These are phyloP conservation scores for Drosophila anomelani DNA, from an alignment of 2,888 invertebrate genomes.

Conservation along the genomic window DNA sequence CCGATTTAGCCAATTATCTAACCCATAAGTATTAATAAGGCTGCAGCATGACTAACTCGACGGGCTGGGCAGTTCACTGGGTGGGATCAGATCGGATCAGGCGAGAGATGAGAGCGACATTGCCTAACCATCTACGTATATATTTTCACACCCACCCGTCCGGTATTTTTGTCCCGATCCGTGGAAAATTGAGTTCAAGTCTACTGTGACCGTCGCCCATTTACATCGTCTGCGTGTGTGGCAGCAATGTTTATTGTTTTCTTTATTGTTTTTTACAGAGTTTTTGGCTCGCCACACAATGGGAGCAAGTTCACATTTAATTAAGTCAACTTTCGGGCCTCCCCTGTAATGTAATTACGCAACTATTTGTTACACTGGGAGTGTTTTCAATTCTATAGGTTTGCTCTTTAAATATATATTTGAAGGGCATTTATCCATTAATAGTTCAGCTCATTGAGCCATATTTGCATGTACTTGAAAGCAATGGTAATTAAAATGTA, in stretches of 20 bases:
- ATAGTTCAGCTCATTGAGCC: background rate
- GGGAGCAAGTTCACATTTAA: conserved; percentile 70
- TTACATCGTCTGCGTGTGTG: conserved; percentile 46
- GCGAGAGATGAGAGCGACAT: conserved; percentile 5
- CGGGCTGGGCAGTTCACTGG: conserved; percentile 9
- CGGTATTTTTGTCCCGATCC: conserved; percentile 2
- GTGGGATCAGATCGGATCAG: conserved; percentile 22
- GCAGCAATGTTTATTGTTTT: conserved; percentile 41
- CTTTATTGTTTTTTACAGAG: conserved; percentile 21
- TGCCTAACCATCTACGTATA: conserved; percentile 11
- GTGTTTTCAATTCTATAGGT: background rate
- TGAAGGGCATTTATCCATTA: background rate
- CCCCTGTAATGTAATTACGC: conserved; percentile 52
- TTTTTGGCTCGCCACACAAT: conserved; percentile 47
- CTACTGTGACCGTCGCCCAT: conserved; percentile 38
- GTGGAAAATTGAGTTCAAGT: conserved; percentile 67
- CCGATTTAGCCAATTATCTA: conserved; percentile 9
- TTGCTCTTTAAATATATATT: background rate
- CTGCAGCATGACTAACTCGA: conserved; percentile 22
- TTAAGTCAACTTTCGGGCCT: conserved; percentile 58
- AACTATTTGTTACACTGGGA: conserved; percentile 44
- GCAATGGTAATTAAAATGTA: too few species aligned
- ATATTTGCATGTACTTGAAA: background rate
- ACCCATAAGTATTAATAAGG: background rate
- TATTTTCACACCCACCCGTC: conserved; percentile 22